phyloP scores from a whole-genome alignment of 2,888 invertebrate species.

The Lasioglossum figueresi region DNA sequence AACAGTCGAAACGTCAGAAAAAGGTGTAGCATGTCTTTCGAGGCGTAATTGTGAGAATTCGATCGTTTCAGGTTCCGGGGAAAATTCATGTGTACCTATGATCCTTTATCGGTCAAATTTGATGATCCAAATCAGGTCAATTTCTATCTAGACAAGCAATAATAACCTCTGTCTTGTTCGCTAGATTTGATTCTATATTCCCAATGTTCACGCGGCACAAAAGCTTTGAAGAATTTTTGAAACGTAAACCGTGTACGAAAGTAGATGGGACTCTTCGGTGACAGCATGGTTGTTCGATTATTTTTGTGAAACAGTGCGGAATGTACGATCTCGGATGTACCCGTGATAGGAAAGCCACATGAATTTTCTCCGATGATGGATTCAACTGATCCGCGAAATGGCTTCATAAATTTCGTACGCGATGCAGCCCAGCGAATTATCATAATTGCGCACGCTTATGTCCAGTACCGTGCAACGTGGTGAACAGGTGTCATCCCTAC shows the following conservation, averaged over 20 bases:
- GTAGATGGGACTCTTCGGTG: not conserved
- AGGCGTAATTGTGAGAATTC: not conserved
- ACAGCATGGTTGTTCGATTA: not conserved
- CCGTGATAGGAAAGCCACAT: not conserved
- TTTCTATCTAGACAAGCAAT: not conserved
- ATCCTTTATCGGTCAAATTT: not conserved
- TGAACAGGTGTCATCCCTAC: slow-evolving; percentile 92
- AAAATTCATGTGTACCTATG: not conserved
- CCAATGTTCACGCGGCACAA: no score
- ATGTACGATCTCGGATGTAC: not conserved
- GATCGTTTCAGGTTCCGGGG: slow-evolving; percentile 13
- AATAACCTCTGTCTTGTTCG: not conserved
- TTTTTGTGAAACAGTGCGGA: not conserved
- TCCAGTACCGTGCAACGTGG: slow-evolving; percentile 89
- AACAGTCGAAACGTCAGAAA: not conserved
- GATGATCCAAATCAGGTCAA: no score
- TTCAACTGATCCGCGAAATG: not conserved
- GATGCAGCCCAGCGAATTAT: slow-evolving; percentile 35
- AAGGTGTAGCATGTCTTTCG: not conserved
- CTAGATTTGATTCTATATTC: no score
- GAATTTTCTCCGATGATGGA: not conserved
- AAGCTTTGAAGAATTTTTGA: not conserved
- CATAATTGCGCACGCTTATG: slow-evolving; percentile 71
- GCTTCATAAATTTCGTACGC: slow-evolving; percentile 19
- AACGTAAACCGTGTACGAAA: not conserved